A percentile compares a stretch with the other conserved stretches of the same genome.
Evolutionary conservation across 1,140 invertebrate species (phyloP).

Genomic region (Belonocnema kinseyi): DNA sequence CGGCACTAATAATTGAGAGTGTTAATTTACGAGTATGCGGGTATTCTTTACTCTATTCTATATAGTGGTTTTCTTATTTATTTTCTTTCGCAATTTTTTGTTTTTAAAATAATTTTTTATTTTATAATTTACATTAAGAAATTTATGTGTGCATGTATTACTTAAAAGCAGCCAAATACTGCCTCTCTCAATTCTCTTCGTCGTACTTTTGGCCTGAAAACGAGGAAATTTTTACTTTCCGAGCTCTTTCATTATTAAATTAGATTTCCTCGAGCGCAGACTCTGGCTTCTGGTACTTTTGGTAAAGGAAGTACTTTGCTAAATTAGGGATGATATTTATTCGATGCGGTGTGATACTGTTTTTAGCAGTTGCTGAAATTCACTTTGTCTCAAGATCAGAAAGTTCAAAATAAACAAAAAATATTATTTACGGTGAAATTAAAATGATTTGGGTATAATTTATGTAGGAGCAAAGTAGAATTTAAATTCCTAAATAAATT

Average conservation of each 20-base stretch:
- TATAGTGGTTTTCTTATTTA: neutral
- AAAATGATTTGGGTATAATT: no score
- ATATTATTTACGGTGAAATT: no score
- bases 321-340: conserved; percentile 29
- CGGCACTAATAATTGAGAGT: no score
- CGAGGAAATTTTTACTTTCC: conserved; percentile 7
- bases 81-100: neutral
- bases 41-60: no score
- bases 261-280: conserved; percentile 8
- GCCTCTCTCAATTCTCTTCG: neutral
- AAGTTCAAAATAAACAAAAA: neutral
- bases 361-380: neutral
- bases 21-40: no score
- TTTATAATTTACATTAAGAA: neutral
- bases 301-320: neutral
- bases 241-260: conserved; percentile 27
- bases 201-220: conserved; percentile 8
- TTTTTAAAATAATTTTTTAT: neutral
- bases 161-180: conserved; percentile 1
- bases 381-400: neutral
- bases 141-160: neutral
- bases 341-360: neutral
- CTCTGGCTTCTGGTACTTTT: neutral
- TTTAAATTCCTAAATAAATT: no score
- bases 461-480: no score